Evolutionary conservation across 2,888 invertebrate species (phyloP).

Genomic region (Apamea epomidion): DNA sequence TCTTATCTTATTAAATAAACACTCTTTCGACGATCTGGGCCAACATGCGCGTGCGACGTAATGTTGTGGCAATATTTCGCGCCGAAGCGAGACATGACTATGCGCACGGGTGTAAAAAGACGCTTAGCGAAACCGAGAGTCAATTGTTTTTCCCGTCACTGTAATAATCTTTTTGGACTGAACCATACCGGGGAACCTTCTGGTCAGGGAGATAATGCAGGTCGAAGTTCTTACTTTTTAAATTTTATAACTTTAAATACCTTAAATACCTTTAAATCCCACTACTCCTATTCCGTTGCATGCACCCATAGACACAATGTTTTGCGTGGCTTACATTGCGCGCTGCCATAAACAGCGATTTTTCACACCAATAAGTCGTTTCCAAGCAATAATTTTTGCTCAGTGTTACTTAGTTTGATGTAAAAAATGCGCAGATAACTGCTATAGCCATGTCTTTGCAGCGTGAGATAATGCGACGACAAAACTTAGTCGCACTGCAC

Average conservation of each 20-base stretch:
- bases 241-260: too few relatives aligned
- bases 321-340: not conserved
- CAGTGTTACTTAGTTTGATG: too few relatives aligned
- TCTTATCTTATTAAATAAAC: constrained; percentile 41
- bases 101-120: not conserved
- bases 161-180: not conserved
- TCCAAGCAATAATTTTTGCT: not conserved
- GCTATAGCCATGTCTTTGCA: not conserved
- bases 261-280: too few relatives aligned
- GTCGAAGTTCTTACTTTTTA: too few relatives aligned
- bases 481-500: not conserved
- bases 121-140: not conserved
- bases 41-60: constrained; percentile 6
- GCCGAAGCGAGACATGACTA: not conserved
- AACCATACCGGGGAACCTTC: not conserved
- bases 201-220: too few relatives aligned
- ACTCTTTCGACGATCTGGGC: constrained; percentile 8
- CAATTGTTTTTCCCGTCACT: not conserved
- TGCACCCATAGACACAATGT: not conserved
- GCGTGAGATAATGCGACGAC: not conserved
- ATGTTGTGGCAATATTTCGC: not conserved
- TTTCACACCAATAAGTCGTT: not conserved
- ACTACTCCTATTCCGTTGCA: not conserved
- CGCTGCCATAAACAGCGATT: not conserved
- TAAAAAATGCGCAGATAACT: too few relatives aligned